phyloP scores from a whole-genome alignment of 2,797 vertebrate genomes.

The Sparus aurata region DNA sequence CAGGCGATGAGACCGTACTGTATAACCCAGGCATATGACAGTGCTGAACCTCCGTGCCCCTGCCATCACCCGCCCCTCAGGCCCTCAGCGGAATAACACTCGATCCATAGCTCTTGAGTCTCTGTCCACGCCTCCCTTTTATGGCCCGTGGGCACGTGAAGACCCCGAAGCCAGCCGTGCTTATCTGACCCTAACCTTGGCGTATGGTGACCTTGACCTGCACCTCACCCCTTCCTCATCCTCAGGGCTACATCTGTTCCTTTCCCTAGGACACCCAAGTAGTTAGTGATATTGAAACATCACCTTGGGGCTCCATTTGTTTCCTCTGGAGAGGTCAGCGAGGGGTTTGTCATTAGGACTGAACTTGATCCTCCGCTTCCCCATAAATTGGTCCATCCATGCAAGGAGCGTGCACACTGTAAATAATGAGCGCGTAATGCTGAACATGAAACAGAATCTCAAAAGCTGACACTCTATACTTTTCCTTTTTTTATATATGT shows the following conservation, averaged over 20 bases:
- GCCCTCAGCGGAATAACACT: constrained; percentile 85
- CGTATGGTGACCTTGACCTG: constrained; percentile 92
- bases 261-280: constrained; percentile 87
- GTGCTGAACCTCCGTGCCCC: constrained; percentile 71
- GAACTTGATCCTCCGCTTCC: constrained; percentile 88
- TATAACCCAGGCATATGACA: constrained; percentile 77
- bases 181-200: constrained; percentile 92
- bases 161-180: constrained; percentile 84
- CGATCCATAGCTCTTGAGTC: constrained; percentile 83
- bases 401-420: constrained; percentile 75
- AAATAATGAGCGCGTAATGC: constrained; percentile 79
- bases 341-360: constrained; percentile 86
- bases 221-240: constrained; percentile 86
- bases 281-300: constrained; percentile 91
- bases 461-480: constrained; percentile 67
- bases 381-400: constrained; percentile 81
- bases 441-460: constrained; percentile 75
- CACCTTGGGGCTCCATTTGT: constrained; percentile 91
- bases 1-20: constrained; percentile 46
- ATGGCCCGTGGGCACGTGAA: constrained; percentile 84
- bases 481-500: constrained; percentile 53
- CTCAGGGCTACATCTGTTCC: constrained; percentile 90
- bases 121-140: constrained; percentile 77
- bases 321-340: constrained; percentile 87
- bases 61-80: constrained; percentile 66